Conservation (phyloP, 2,113 vertebrate species). For the Stegostoma tigrinum region DNA sequence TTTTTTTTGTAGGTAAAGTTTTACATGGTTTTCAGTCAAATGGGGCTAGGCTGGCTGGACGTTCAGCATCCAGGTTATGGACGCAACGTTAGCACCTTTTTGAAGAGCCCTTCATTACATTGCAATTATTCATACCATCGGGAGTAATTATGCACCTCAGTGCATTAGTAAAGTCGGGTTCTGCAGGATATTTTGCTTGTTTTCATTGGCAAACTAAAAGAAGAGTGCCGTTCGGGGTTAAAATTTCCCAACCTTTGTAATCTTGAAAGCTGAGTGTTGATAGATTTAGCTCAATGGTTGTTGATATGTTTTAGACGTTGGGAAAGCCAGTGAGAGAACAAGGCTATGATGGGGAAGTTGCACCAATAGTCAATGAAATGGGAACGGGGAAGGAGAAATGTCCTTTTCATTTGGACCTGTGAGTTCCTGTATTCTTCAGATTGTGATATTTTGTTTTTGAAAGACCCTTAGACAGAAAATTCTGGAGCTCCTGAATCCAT, state of each 20-base stretch:
- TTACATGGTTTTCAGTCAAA: background rate
- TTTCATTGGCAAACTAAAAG: background rate
- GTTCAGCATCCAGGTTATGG: background rate
- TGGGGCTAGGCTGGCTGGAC: background rate
- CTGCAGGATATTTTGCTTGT: background rate
- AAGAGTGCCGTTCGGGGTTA: background rate
- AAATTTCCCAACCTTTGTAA: background rate
- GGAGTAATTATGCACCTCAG: background rate
- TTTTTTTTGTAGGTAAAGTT: background rate
- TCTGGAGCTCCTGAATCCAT: constrained; percentile 78
- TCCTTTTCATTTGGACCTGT: background rate
- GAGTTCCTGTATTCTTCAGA: background rate
- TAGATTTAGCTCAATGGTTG: background rate
- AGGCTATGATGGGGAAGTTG: background rate
- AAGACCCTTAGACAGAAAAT: constrained; percentile 82
- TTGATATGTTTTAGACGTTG: background rate
- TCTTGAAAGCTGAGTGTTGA: background rate
- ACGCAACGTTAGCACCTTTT: background rate
- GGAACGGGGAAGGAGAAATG: background rate
- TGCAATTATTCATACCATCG: background rate
- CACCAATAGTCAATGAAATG: background rate
- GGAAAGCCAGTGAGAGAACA: background rate
- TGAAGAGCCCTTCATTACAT: background rate
- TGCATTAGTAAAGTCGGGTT: background rate
- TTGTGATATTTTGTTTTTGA: background rate